A percentile compares a stretch with the other conserved stretches of the same genome.
Evolutionary conservation across 1,140 invertebrate species (phyloP).

Genomic region (Phymorhynchus buccinoides): DNA sequence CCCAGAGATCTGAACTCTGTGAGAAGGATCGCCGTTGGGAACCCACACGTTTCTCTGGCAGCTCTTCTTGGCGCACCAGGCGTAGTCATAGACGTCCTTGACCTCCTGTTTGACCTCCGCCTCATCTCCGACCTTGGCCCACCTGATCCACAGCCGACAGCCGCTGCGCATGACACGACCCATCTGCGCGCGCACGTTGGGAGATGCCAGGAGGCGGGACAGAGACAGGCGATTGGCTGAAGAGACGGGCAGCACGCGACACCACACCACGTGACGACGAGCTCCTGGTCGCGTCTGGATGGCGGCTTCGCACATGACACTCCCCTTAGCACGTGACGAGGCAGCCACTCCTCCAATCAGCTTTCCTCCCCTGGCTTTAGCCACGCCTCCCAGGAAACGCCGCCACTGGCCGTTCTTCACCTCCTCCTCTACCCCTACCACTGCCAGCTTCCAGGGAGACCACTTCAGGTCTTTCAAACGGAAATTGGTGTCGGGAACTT

Average conservation of each 20-base stretch:
- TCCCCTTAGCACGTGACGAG: neutral
- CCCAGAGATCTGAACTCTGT: conserved; percentile 7
- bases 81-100: conserved; percentile 9
- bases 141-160: conserved; percentile 22
- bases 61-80: neutral
- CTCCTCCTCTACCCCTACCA: neutral
- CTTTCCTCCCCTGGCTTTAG: neutral
- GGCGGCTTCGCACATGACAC: conserved; percentile 50
- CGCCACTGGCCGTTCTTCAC: conserved; percentile 8
- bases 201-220: neutral
- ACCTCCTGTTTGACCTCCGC: neutral
- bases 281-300: conserved; percentile 30
- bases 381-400: conserved; percentile 12
- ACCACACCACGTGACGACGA: conserved; percentile 36
- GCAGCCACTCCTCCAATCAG: neutral
- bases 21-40: conserved; percentile 1
- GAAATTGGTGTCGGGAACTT: conserved; percentile 49
- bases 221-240: neutral
- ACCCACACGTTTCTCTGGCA: conserved; percentile 29
- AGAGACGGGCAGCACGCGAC: conserved; percentile 23
- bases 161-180: conserved; percentile 20
- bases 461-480: conserved; percentile 45
- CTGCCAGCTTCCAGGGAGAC: conserved; percentile 18
- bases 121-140: neutral
- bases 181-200: neutral